A percentile compares a stretch with the other conserved stretches of the same genome.
Conservation (phyloP, 2,797 vertebrate genomes). For the Tadarida brasiliensis region DNA sequence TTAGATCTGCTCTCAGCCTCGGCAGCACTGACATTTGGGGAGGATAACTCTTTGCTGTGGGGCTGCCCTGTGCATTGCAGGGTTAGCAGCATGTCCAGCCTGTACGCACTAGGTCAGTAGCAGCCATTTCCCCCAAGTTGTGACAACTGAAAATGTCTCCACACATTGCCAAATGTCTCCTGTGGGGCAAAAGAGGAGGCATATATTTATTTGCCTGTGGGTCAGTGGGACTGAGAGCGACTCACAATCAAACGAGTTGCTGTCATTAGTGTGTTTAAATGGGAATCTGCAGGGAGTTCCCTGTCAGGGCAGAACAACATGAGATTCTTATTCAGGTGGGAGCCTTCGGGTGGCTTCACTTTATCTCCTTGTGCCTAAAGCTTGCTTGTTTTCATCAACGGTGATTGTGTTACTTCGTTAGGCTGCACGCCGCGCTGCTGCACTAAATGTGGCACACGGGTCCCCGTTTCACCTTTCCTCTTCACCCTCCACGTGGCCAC, state of each 20-base stretch:
- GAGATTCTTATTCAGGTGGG: neutral
- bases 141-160: neutral
- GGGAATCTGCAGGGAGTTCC: neutral
- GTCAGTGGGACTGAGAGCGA: neutral
- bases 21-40: rapidly evolving
- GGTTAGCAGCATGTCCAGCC: neutral
- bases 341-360: neutral
- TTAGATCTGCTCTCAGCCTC: neutral
- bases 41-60: neutral
- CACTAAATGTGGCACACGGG: rapidly evolving
- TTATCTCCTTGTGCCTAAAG: neutral
- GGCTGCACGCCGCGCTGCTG: neutral
- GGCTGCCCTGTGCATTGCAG: neutral
- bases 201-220: neutral
- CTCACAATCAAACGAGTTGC: neutral
- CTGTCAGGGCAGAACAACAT: neutral
- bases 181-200: neutral
- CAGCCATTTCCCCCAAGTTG: neutral
- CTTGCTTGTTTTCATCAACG: neutral
- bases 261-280: neutral
- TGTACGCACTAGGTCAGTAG: neutral
- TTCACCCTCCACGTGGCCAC: rapidly evolving
- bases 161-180: neutral
- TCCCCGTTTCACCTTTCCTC: neutral
- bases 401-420: neutral